Evolutionary conservation across 2,888 invertebrate genomes (phyloP).

Genomic region (Euplagia quadripunctaria): DNA sequence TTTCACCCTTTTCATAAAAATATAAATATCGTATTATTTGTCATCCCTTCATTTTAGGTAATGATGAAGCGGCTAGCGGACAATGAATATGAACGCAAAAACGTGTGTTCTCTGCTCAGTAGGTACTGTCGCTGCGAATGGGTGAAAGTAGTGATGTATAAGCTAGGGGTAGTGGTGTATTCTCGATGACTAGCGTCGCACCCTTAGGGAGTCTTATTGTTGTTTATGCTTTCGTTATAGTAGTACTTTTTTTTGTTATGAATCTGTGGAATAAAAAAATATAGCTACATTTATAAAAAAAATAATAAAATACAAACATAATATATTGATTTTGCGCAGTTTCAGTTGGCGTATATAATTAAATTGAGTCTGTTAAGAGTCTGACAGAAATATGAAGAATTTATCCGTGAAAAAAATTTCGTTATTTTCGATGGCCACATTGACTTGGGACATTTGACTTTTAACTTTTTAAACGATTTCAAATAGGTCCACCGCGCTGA

Average conservation of each 20-base stretch:
- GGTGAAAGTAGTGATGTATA: constrained; percentile 48
- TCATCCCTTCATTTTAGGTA: constrained; percentile 24
- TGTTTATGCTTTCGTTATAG: background rate
- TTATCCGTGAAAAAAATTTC: background rate
- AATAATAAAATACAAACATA: no score
- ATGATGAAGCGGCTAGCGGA: constrained; percentile 44
- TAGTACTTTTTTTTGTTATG: background rate
- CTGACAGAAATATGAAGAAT: background rate
- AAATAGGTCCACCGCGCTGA: no score
- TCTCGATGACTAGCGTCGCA: constrained; percentile 9
- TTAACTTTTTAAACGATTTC: no score
- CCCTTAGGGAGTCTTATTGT: background rate
- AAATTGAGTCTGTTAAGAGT: no score
- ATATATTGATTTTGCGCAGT: no score
- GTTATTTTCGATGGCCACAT: no score
- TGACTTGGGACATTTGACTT: no score
- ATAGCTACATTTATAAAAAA: background rate
- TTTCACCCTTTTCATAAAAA: constrained; percentile 5
- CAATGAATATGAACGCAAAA: constrained; percentile 27
- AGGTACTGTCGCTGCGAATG: constrained; percentile 57
- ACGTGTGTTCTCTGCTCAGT: constrained; percentile 21
- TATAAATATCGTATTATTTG: constrained; percentile 18
- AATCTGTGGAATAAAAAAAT: no score
- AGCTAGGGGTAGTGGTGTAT: background rate
- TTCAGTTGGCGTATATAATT: no score